These are phyloP conservation scores for Biston betularia DNA, from an alignment of 2,888 invertebrate genomes.

Conservation along the genomic window DNA sequence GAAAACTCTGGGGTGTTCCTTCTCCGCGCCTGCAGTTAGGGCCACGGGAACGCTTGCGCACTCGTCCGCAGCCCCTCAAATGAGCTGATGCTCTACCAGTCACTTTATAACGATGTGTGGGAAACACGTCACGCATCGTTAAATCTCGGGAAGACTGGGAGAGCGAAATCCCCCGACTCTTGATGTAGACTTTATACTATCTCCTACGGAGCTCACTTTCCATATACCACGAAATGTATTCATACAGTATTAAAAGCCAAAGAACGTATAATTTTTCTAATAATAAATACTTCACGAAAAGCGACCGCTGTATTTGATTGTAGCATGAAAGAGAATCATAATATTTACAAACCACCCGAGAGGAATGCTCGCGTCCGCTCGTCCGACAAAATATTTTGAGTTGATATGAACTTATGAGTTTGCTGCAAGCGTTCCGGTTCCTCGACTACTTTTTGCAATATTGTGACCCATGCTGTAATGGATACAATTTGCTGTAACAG, in stretches of 20 bases:
- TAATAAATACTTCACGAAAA: not conserved
- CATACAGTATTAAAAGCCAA: not conserved
- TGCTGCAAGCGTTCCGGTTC: not conserved
- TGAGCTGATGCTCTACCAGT: no score
- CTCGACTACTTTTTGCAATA: not conserved
- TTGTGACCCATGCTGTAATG: not conserved
- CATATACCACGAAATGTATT: no score
- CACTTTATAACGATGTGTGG: no score
- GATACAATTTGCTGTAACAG: not conserved
- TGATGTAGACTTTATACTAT: no score
- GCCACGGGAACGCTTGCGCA: no score
- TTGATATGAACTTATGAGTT: slow-evolving; percentile 1
- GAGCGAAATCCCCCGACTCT: no score
- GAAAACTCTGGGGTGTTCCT: no score
- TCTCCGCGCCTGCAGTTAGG: no score
- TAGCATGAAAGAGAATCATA: slow-evolving; percentile 12
- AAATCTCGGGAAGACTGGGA: no score
- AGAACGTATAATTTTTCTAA: not conserved
- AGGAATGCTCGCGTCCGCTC: not conserved
- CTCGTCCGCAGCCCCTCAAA: no score
- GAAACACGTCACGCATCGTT: no score
- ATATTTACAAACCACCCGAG: slow-evolving; percentile 5
- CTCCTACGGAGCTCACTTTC: no score
- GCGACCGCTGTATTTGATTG: not conserved
- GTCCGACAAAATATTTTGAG: slow-evolving; percentile 1